A percentile compares a stretch with the other conserved stretches of the same genome.
These are phyloP conservation scores for Siderastrea radians DNA, from an alignment of 92 coral and sea anemone genomes.

Conservation along the genomic window DNA sequence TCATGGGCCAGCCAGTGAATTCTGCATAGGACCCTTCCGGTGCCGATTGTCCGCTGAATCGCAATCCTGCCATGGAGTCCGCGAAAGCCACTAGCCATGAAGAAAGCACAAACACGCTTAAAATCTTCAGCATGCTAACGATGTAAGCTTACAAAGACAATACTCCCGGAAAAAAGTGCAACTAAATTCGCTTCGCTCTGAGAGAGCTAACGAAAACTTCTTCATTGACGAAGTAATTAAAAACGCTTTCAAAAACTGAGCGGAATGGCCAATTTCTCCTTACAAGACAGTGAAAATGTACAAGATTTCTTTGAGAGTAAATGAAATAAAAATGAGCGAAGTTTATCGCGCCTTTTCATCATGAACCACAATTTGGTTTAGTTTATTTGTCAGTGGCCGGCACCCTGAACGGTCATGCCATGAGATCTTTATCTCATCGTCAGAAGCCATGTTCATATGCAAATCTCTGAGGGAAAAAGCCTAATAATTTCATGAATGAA, in stretches of 20 bases:
- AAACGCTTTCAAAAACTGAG: not conserved
- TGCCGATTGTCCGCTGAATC: not conserved
- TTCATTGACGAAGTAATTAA: not conserved
- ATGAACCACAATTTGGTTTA: conserved; percentile 17
- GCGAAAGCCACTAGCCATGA: conserved; percentile 13
- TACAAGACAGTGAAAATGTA: not conserved
- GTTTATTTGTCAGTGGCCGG: not conserved
- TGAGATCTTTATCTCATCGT: conserved; percentile 10
- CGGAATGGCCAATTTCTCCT: not conserved
- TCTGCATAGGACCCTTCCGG: conserved; percentile 54
- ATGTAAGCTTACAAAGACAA: not conserved
- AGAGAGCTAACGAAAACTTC: not conserved
- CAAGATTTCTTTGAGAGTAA: not conserved
- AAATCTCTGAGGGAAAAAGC: not conserved
- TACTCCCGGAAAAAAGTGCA: not conserved
- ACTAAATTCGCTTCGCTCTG: too few relatives aligned
- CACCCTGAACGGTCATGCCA: not conserved
- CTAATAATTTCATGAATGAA: conserved; percentile 7
- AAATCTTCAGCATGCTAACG: conserved; percentile 2
- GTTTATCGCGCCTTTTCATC: not conserved
- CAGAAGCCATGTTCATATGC: conserved; percentile 11
- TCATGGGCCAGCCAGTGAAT: conserved; percentile 72
- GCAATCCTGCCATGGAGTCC: conserved; percentile 37
- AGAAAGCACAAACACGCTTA: conserved; percentile 1
- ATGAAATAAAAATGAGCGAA: conserved; percentile 30